Evolutionary conservation across 2,888 invertebrate genomes (phyloP).

Genomic region (Schizotus pectinicornis): DNA sequence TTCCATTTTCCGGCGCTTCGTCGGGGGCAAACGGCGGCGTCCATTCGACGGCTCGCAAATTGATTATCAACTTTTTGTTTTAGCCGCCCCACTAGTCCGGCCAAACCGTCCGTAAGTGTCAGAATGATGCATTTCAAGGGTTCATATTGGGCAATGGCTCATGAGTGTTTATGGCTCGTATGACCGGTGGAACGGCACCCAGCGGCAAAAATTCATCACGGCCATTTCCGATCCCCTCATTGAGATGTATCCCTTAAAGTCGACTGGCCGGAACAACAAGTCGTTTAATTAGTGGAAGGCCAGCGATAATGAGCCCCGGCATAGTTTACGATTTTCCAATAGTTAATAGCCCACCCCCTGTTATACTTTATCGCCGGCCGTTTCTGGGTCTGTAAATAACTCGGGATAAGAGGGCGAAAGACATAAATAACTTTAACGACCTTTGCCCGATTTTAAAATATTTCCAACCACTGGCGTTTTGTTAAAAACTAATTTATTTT

Average conservation of each 20-base stretch:
- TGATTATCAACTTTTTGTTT: slow-evolving; percentile 24
- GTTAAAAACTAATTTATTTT: slow-evolving; percentile 34
- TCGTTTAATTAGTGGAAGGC: slow-evolving; percentile 21
- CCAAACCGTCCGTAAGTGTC: slow-evolving; percentile 35
- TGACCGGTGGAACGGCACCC: slow-evolving; percentile 13
- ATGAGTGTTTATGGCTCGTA: slow-evolving; percentile 39
- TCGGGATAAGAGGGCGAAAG: slow-evolving; percentile 24
- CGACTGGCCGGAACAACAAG: slow-evolving; percentile 10
- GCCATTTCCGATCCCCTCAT: slow-evolving; percentile 9
- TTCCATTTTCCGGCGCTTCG: not conserved
- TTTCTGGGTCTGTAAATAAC: slow-evolving; percentile 24
- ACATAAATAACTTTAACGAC: slow-evolving; percentile 38
- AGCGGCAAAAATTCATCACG: slow-evolving; percentile 12
- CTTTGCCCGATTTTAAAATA: slow-evolving; percentile 38
- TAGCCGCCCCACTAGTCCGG: slow-evolving; percentile 27
- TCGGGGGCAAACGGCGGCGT: not conserved
- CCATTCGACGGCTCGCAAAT: slow-evolving; percentile 13
- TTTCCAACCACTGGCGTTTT: slow-evolving; percentile 28
- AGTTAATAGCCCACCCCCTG: slow-evolving; percentile 26
- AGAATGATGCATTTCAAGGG: slow-evolving; percentile 39
- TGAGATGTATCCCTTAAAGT: slow-evolving; percentile 17
- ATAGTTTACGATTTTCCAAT: slow-evolving; percentile 34
- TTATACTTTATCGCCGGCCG: slow-evolving; percentile 19
- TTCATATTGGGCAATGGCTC: slow-evolving; percentile 37
- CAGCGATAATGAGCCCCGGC: slow-evolving; percentile 24